These are phyloP conservation scores for Orgyia antiqua DNA, from an alignment of 2,888 invertebrate genomes.

Conservation along the genomic window DNA sequence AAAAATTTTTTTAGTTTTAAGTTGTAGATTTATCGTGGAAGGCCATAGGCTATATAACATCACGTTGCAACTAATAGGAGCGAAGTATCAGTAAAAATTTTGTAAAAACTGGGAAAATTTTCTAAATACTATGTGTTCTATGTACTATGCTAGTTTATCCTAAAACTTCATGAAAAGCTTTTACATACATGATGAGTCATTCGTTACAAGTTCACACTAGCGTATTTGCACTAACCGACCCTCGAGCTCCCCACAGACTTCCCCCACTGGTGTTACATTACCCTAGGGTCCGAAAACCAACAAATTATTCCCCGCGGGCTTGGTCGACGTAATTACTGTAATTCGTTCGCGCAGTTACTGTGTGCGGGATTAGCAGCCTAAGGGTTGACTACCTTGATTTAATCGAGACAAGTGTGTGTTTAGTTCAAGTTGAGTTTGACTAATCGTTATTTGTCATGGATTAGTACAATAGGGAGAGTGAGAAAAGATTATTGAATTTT, in stretches of 20 bases:
- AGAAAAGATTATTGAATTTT: too few relatives aligned
- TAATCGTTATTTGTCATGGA: slow-evolving; percentile 5
- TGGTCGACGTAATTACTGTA: slow-evolving; percentile 59
- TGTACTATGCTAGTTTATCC: too few relatives aligned
- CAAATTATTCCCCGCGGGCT: slow-evolving; percentile 42
- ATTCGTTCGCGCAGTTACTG: slow-evolving; percentile 57
- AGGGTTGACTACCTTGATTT: slow-evolving; percentile 27
- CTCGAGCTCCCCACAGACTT: slow-evolving; percentile 15
- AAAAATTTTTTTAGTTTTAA: too few relatives aligned
- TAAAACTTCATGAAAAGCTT: too few relatives aligned
- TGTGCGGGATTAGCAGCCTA: slow-evolving; percentile 25
- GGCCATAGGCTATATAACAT: too few relatives aligned
- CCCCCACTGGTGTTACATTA: slow-evolving; percentile 26
- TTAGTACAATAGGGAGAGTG: too few relatives aligned
- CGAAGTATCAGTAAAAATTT: too few relatives aligned
- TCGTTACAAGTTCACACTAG: slow-evolving; percentile 11
- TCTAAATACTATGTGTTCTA: too few relatives aligned
- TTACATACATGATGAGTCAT: too few relatives aligned
- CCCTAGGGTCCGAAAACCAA: slow-evolving; percentile 31
- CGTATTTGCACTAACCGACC: slow-evolving; percentile 5
- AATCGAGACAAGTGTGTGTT: slow-evolving; percentile 18
- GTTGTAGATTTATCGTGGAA: too few relatives aligned
- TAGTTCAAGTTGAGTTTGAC: slow-evolving; percentile 8
- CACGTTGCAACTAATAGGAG: too few relatives aligned
- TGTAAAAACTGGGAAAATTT: too few relatives aligned